Evolutionary conservation across 2,113 vertebrate species (phyloP).

Genomic region (Eublepharis macularius): DNA sequence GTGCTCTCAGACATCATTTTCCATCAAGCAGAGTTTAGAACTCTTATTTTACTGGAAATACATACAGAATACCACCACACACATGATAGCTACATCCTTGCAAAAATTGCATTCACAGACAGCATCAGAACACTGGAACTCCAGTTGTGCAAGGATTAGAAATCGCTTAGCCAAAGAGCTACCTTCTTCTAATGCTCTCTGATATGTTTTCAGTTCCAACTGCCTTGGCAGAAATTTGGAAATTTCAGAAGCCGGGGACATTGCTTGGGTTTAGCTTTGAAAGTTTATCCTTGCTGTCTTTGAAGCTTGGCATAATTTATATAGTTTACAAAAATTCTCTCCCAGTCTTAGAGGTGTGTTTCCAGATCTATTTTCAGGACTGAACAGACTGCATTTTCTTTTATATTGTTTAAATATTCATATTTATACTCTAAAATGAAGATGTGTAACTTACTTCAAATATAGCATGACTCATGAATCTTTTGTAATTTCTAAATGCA

Average conservation of each 20-base stretch:
- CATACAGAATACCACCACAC: no score
- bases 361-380: conserved; percentile 19
- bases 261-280: conserved; percentile 3
- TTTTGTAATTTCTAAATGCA: conserved; percentile 18
- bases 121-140: background rate
- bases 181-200: conserved; percentile 38
- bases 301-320: conserved; percentile 17
- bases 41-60: no score
- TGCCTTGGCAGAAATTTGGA: conserved; percentile 37
- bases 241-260: conserved; percentile 10
- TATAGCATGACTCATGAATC: conserved; percentile 45
- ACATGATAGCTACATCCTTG: background rate
- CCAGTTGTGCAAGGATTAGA: background rate
- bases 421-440: background rate
- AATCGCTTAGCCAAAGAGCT: conserved; percentile 13
- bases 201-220: conserved; percentile 13
- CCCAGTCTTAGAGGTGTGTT: conserved; percentile 8
- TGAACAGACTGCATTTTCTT: conserved; percentile 1
- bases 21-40: no score
- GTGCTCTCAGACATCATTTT: no score
- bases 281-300: conserved; percentile 14
- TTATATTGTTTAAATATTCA: background rate
- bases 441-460: conserved; percentile 32
- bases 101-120: background rate
- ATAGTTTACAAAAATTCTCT: conserved; percentile 12